These are phyloP conservation scores for Gymnopithys bicolor DNA, from an alignment of 2,797 vertebrate species.

Conservation along the genomic window DNA sequence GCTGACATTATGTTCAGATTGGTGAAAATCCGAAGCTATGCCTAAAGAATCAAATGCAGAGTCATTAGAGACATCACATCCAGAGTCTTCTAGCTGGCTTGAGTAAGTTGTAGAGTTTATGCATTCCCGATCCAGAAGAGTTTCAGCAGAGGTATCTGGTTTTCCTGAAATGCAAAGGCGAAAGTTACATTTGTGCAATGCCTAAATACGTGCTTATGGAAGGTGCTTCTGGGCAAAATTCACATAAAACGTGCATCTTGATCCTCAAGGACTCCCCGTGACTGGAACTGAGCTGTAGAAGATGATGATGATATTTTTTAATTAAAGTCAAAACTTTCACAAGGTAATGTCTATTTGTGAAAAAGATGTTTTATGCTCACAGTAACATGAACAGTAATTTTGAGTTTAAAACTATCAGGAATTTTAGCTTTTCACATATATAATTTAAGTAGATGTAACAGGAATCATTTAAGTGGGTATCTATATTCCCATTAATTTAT, in stretches of 20 bases:
- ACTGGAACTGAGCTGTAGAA: not conserved
- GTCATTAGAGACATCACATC: constrained; percentile 77
- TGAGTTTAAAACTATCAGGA: not conserved
- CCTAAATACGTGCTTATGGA: not conserved
- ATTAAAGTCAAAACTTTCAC: not conserved
- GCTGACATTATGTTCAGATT: not conserved
- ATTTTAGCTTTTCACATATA: not conserved
- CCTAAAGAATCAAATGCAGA: constrained; percentile 52
- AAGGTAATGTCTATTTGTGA: not conserved
- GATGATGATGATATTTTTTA: not conserved
- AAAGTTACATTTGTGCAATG: not conserved
- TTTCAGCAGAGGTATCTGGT: not conserved
- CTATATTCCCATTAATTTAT: not conserved
- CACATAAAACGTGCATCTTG: accelerated
- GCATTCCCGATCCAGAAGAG: constrained; percentile 60
- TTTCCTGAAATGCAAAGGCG: constrained; percentile 70
- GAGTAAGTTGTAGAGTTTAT: constrained; percentile 40
- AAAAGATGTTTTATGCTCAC: not conserved
- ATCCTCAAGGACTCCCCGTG: not conserved
- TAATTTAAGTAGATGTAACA: not conserved
- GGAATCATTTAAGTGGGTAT: not conserved
- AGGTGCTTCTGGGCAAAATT: not conserved
- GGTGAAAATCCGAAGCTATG: constrained; percentile 13
- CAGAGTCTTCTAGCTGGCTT: constrained; percentile 76
- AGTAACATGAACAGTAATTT: not conserved